Evolutionary conservation across 2,113 vertebrate genomes (phyloP).

Genomic region (Aldabrachelys gigantea): DNA sequence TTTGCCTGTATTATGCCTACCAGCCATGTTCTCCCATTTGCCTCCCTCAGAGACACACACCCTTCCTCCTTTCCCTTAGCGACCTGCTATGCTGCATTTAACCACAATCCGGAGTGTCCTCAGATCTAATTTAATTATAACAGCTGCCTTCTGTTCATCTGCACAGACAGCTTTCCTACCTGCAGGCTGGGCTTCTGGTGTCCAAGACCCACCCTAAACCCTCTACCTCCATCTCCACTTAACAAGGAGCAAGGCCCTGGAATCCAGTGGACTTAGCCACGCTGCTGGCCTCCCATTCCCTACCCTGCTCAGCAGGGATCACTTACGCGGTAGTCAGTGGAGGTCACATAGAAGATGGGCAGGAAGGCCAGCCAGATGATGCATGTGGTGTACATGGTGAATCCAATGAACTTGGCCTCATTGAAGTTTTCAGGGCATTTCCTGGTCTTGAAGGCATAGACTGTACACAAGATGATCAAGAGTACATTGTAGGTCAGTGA

Average conservation of each 20-base stretch:
- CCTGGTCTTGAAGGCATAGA: constrained; percentile 98
- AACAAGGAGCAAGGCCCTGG: neutral
- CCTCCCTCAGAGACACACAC: neutral
- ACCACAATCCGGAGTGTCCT: neutral
- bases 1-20: neutral
- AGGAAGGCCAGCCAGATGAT: constrained; percentile 99
- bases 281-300: neutral
- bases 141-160: neutral
- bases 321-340: constrained; percentile 97
- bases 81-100: neutral
- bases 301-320: neutral
- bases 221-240: neutral
- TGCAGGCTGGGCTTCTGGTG: neutral
- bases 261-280: neutral
- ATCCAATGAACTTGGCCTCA: constrained; percentile 98
- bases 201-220: neutral
- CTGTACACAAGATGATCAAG: constrained; percentile 96
- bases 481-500: constrained; percentile 96
- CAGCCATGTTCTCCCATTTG: neutral
- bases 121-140: neutral
- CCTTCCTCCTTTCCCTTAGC: neutral
- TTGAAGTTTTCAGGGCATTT: constrained; percentile 99
- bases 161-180: neutral
- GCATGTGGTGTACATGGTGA: constrained; percentile 99
- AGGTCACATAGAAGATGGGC: constrained; percentile 99